Evolutionary conservation across 1,140 invertebrate species (phyloP).

Genomic region (Chrysopa pallens): DNA sequence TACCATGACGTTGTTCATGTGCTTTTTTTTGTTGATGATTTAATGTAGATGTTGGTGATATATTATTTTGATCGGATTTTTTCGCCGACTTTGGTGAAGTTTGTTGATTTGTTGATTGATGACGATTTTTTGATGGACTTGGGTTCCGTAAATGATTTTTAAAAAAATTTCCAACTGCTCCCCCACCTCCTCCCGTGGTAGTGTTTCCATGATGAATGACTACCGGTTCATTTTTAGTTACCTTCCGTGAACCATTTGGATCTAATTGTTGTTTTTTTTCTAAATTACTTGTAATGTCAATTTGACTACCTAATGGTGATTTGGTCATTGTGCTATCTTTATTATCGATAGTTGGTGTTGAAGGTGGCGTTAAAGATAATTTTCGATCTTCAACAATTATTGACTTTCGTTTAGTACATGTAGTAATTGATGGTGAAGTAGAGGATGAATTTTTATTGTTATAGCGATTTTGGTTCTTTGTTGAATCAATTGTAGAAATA

Average conservation of each 20-base stretch:
- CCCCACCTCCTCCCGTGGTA: background rate
- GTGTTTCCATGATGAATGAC: background rate
- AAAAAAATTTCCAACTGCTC: background rate
- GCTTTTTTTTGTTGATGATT: background rate
- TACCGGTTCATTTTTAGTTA: too few relatives aligned
- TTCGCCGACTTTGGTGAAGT: background rate
- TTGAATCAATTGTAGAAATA: too few relatives aligned
- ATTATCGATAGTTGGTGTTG: too few relatives aligned
- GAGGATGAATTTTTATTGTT: too few relatives aligned
- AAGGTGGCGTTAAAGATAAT: too few relatives aligned
- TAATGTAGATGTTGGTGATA: background rate
- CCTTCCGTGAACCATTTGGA: too few relatives aligned
- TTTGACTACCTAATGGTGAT: background rate
- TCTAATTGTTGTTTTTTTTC: background rate
- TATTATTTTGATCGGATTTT: background rate
- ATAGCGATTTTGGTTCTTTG: too few relatives aligned
- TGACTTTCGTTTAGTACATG: too few relatives aligned
- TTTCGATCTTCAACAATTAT: too few relatives aligned
- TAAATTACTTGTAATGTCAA: background rate
- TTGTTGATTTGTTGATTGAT: background rate
- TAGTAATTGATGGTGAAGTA: too few relatives aligned
- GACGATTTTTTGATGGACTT: background rate
- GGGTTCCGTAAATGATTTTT: background rate
- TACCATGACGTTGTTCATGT: background rate
- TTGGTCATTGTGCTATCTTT: background rate